Conservation (phyloP, 1,140 invertebrate species). For the Drosophila nasuta region DNA sequence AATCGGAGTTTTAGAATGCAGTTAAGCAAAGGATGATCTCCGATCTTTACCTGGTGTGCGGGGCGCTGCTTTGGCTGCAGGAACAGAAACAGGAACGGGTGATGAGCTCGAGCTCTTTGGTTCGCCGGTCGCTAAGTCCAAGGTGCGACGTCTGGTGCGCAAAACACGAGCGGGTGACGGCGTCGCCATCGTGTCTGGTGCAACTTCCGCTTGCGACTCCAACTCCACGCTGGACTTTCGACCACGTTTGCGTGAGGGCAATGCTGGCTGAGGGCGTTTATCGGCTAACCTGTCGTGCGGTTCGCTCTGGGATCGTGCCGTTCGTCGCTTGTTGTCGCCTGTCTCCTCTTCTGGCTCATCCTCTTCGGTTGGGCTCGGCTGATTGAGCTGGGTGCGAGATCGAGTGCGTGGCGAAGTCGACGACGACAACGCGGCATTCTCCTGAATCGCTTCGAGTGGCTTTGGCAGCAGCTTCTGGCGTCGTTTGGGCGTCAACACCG, state of each 20-base stretch:
- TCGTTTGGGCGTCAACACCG: conserved; percentile 39
- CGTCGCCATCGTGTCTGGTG: not conserved
- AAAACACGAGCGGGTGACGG: not conserved
- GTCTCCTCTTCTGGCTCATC: conserved; percentile 12
- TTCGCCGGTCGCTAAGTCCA: conserved; percentile 3
- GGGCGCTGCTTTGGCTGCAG: not conserved
- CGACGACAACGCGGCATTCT: conserved; percentile 19
- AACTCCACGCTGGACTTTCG: conserved; percentile 1
- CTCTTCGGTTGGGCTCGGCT: not conserved
- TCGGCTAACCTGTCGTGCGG: not conserved
- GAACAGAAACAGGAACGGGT: not conserved
- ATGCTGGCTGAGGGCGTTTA: not conserved
- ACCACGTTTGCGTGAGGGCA: not conserved
- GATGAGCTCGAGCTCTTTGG: not conserved
- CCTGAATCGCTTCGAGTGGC: conserved; percentile 61
- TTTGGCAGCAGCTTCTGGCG: conserved; percentile 33
- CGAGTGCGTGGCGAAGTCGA: conserved; percentile 46
- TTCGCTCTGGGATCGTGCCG: not conserved
- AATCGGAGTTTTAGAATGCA: too few species aligned
- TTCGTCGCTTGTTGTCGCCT: not conserved
- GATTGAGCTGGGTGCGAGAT: conserved; percentile 49
- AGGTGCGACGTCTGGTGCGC: not conserved
- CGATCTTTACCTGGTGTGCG: too few species aligned
- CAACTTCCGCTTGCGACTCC: not conserved
- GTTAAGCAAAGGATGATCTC: too few species aligned